Conservation (phyloP, 2,113 vertebrate species). For the Misgurnus anguillicaudatus region DNA sequence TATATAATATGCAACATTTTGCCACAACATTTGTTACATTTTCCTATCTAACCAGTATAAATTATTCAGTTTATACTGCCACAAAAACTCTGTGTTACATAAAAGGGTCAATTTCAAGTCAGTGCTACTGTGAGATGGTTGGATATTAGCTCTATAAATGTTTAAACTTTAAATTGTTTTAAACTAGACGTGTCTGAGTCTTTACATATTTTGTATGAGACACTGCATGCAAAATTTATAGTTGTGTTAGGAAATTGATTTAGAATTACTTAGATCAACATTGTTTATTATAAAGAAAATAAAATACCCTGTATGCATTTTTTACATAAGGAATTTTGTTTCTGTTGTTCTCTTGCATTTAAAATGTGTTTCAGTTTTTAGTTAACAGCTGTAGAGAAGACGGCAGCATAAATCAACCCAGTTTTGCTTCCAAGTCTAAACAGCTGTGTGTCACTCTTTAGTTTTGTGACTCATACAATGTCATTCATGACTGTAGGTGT, state of each 20-base stretch:
- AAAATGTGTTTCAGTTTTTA: too few relatives aligned
- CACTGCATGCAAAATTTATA: neutral
- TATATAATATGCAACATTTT: too few relatives aligned
- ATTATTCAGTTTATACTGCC: constrained; percentile 29
- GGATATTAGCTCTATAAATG: constrained; percentile 18
- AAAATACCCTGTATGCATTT: too few relatives aligned
- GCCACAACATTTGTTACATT: neutral
- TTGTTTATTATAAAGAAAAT: too few relatives aligned
- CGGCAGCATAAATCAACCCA: neutral
- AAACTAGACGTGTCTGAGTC: neutral
- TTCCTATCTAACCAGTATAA: neutral
- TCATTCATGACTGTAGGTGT: neutral
- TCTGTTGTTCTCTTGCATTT: too few relatives aligned
- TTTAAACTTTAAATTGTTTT: neutral
- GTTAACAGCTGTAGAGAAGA: neutral
- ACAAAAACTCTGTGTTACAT: constrained; percentile 13
- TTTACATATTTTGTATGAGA: neutral
- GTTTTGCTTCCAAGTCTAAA: constrained; percentile 31
- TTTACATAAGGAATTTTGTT: too few relatives aligned
- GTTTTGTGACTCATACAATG: neutral
- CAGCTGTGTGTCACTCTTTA: neutral
- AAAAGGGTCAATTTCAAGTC: neutral
- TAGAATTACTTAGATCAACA: neutral
- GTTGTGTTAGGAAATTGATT: neutral
- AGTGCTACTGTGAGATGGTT: neutral